These are phyloP conservation scores for Otus sunia DNA, from an alignment of 2,113 vertebrate species.

Conservation along the genomic window DNA sequence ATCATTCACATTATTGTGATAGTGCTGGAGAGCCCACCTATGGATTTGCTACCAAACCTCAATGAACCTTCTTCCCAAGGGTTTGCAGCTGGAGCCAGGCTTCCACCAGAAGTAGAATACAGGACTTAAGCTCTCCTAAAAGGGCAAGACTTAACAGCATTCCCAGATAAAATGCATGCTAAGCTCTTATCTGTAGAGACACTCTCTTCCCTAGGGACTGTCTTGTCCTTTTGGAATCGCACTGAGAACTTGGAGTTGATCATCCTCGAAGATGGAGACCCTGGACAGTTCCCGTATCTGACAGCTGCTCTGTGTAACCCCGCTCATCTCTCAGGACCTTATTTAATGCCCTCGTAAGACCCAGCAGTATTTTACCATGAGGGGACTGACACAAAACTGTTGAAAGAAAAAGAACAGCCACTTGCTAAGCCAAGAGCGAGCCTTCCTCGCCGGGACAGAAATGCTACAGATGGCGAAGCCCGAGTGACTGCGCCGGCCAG, in stretches of 20 bases:
- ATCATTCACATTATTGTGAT: rapidly evolving
- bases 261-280: neutral
- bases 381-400: neutral
- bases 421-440: neutral
- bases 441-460: neutral
- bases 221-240: neutral
- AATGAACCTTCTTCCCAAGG: neutral
- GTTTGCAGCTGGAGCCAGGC: neutral
- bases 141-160: neutral
- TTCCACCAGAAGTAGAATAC: neutral
- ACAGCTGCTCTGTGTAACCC: neutral
- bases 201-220: neutral
- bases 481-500: neutral
- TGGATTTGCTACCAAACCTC: neutral
- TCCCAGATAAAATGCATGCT: neutral
- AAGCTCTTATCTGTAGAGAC: neutral
- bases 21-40: neutral
- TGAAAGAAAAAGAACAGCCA: neutral
- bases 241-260: neutral
- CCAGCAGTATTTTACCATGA: neutral
- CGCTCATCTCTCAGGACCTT: neutral
- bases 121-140: neutral
- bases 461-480: rapidly evolving
- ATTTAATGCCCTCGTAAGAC: rapidly evolving
- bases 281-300: neutral